Evolutionary conservation across 2,797 vertebrate species (phyloP).

Genomic region (Dermochelys coriacea): DNA sequence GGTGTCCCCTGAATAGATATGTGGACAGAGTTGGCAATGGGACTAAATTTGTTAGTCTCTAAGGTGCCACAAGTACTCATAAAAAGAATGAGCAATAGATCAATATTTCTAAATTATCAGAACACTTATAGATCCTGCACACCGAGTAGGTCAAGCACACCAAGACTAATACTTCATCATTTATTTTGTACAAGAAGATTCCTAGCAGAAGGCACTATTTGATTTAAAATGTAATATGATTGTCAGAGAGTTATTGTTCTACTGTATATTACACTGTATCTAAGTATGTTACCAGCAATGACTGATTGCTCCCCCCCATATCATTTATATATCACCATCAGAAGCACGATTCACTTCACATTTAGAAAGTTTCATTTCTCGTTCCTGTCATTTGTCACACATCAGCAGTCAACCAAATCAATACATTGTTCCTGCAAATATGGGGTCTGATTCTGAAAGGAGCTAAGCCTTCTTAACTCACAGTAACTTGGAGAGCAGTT

Average conservation of each 20-base stretch:
- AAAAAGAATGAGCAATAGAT: neutral
- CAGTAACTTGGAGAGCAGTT: neutral
- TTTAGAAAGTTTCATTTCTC: conserved; percentile 57
- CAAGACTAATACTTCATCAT: neutral
- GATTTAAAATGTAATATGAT: conserved; percentile 16
- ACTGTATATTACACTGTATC: neutral
- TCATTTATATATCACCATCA: conserved; percentile 28
- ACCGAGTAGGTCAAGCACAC: neutral
- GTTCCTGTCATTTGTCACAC: conserved; percentile 46
- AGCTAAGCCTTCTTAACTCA: neutral
- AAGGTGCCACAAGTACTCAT: too few relatives aligned
- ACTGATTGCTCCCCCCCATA: conserved; percentile 14
- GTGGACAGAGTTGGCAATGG: too few relatives aligned
- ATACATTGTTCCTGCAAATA: conserved; percentile 35
- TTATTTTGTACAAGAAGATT: neutral
- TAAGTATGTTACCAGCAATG: neutral
- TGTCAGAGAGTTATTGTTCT: neutral
- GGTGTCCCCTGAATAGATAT: too few relatives aligned
- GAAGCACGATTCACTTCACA: conserved; percentile 16
- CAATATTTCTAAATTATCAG: neutral
- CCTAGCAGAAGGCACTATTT: neutral
- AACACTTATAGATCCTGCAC: neutral
- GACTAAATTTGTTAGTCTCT: too few relatives aligned
- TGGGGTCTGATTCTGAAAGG: neutral
- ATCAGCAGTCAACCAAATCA: conserved; percentile 46